These are phyloP conservation scores for Malaclemys terrapin DNA, from an alignment of 2,113 vertebrate genomes.

Conservation along the genomic window DNA sequence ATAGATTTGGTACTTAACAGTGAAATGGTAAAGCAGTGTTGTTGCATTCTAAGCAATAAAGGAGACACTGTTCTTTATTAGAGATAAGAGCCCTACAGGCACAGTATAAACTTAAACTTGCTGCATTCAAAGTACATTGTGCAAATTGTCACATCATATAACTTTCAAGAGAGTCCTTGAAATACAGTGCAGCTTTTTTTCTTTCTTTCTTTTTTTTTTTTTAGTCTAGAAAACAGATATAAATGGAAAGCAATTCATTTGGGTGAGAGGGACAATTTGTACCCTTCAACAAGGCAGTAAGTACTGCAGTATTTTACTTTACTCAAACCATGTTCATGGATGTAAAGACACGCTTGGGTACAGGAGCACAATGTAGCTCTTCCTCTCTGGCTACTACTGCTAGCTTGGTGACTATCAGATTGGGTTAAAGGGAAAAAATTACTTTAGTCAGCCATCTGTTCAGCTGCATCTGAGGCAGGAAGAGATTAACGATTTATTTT, in stretches of 20 bases:
- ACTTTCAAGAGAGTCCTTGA: slow-evolving; percentile 20
- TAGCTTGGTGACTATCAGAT: background rate
- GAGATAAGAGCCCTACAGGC: background rate
- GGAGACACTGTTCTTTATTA: background rate
- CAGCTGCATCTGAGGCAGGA: background rate
- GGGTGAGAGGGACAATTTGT: background rate
- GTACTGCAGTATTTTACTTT: background rate
- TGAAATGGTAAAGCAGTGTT: background rate
- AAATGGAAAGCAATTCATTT: slow-evolving; percentile 25
- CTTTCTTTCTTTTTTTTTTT: slow-evolving; percentile 28
- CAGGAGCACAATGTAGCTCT: background rate
- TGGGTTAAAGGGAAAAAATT: background rate
- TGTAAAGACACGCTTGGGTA: background rate
- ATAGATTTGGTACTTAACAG: rapidly evolving
- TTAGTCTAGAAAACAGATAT: background rate
- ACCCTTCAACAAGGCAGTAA: background rate
- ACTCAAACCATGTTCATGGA: background rate
- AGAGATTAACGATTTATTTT: background rate
- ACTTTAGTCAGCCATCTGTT: background rate
- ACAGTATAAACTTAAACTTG: slow-evolving; percentile 18
- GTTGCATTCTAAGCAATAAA: slow-evolving; percentile 10
- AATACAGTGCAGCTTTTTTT: slow-evolving; percentile 3
- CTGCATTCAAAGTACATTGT: background rate
- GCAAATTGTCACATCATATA: background rate
- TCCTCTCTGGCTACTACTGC: background rate